phyloP scores from a whole-genome alignment of 2,797 vertebrate species.

The Phataginus tetradactyla region DNA sequence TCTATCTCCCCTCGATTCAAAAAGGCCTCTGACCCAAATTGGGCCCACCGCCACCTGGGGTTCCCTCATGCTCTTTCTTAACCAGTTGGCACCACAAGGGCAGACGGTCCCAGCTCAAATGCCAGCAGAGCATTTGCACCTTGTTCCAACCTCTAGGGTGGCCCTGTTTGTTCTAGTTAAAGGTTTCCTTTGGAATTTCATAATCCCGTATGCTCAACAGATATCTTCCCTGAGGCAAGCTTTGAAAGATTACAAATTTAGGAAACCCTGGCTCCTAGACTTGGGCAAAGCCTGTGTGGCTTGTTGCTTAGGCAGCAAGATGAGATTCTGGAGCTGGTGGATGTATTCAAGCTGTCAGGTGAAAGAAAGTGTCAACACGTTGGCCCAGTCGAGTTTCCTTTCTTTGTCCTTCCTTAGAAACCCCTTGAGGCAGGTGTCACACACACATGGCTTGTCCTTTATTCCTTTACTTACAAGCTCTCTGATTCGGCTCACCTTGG shows the following conservation, averaged over 20 bases:
- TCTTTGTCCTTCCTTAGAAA: background rate
- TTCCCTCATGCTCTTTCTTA: background rate
- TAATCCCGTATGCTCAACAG: background rate
- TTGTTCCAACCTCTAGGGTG: background rate
- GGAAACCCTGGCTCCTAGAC: background rate
- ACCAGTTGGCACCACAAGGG: background rate
- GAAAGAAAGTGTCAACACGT: background rate
- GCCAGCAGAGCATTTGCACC: background rate
- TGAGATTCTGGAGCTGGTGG: background rate
- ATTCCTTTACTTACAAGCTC: background rate
- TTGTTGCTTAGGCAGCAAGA: background rate
- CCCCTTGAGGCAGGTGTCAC: background rate
- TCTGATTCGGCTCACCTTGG: background rate
- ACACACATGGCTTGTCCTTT: background rate
- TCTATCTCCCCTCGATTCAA: background rate
- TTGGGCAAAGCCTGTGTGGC: background rate
- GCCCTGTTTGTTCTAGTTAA: background rate
- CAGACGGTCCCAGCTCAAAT: background rate
- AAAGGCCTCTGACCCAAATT: background rate
- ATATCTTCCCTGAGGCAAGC: background rate
- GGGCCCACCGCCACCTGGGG: background rate
- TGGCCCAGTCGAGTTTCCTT: background rate
- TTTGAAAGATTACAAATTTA: background rate
- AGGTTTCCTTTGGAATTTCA: conserved; percentile 29
- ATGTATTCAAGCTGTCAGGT: background rate